Percentiles rank a stretch among this genome's conserved stretches.
phyloP scores from a whole-genome alignment of 2,888 invertebrate genomes.

The Periphyllus acericola region DNA sequence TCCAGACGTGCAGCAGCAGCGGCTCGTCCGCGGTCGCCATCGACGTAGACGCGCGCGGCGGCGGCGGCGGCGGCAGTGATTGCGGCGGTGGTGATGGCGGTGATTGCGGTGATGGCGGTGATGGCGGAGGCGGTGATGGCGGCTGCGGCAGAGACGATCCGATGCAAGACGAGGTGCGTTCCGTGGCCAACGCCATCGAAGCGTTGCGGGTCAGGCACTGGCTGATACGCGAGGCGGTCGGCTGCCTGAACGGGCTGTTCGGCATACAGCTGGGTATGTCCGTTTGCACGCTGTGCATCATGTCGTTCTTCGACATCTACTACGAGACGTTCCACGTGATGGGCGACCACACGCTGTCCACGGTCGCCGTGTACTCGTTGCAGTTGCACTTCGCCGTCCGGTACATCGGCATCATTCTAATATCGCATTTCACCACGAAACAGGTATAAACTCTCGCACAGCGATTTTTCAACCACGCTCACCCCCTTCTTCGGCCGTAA shows the following conservation, averaged over 20 bases:
- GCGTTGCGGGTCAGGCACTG: slow-evolving; percentile 32
- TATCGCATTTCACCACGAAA: slow-evolving; percentile 53
- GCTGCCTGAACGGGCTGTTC: slow-evolving; percentile 8
- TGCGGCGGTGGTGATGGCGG: too few relatives aligned
- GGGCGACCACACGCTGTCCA: slow-evolving; percentile 19
- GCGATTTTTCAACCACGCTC: too few relatives aligned
- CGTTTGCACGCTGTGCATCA: slow-evolving; percentile 37
- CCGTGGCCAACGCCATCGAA: not conserved
- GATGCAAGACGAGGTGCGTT: not conserved
- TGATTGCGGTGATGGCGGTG: not conserved
- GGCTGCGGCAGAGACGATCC: too few relatives aligned
- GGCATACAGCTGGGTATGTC: slow-evolving; percentile 31
- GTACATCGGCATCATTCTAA: slow-evolving; percentile 26
- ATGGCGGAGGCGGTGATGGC: not conserved
- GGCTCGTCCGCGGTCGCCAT: not conserved
- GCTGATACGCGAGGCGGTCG: slow-evolving; percentile 21
- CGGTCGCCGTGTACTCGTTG: not conserved
- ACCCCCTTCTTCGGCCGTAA: too few relatives aligned
- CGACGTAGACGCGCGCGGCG: not conserved
- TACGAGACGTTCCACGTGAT: slow-evolving; percentile 53
- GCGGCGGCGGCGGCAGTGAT: not conserved
- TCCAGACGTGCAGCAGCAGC: not conserved
- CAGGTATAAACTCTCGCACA: not conserved
- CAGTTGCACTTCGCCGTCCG: slow-evolving; percentile 19
- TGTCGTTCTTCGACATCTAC: slow-evolving; percentile 61